phyloP scores from a whole-genome alignment of 1,140 invertebrate genomes.

The Psix sp. region DNA sequence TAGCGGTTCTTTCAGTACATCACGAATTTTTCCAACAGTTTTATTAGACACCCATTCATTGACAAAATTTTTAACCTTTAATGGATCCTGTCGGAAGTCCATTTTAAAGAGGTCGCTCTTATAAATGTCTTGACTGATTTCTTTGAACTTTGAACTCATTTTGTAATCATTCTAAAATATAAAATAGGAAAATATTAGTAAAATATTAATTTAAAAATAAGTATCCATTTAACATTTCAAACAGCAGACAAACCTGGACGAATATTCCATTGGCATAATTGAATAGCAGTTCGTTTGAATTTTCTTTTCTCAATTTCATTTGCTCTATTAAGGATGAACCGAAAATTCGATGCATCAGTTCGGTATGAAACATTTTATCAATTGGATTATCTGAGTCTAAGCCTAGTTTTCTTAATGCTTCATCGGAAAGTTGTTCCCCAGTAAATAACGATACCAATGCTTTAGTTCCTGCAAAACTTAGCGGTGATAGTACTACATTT shows the following conservation, averaged over 20 bases:
- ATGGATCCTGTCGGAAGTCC: conserved; percentile 77
- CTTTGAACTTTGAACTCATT: conserved; percentile 77
- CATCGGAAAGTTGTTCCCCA: conserved; percentile 81
- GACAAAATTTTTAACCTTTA: conserved; percentile 75
- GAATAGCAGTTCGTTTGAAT: conserved; percentile 61
- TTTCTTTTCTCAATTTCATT: conserved; percentile 61
- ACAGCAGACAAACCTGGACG: conserved; percentile 68
- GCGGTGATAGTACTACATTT: conserved; percentile 82
- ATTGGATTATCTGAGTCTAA: conserved; percentile 79
- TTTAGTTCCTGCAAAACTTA: conserved; percentile 81
- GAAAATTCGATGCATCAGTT: conserved; percentile 80
- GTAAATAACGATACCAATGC: conserved; percentile 83
- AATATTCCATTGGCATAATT: conserved; percentile 80
- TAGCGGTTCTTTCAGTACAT: conserved; percentile 78
- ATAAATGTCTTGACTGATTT: conserved; percentile 76
- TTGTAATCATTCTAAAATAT: conserved; percentile 75
- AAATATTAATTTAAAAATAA: too few species aligned
- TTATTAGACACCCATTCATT: conserved; percentile 83
- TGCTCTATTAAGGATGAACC: conserved; percentile 75
- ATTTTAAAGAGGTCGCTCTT: conserved; percentile 77
- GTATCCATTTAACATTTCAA: too few species aligned
- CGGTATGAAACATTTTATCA: conserved; percentile 78
- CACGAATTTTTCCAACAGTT: conserved; percentile 81
- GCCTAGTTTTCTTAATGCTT: conserved; percentile 80
- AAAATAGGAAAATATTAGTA: too few species aligned